phyloP scores from a whole-genome alignment of 1,140 invertebrate genomes.

The Alviniconcha marisindica region DNA sequence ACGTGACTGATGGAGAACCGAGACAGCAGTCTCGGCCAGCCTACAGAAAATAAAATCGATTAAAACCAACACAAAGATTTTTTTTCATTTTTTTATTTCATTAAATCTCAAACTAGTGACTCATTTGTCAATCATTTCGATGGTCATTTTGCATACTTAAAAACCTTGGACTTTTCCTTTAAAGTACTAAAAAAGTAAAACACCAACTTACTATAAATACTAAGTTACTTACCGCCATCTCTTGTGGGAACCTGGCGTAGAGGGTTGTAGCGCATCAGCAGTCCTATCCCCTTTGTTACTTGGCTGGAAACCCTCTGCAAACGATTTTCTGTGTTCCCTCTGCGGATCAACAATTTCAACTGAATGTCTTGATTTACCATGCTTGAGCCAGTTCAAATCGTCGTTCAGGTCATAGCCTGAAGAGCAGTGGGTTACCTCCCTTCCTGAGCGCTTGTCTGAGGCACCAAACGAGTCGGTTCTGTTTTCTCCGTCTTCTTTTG shows the following conservation, averaged over 20 bases:
- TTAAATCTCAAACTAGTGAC: too few relatives aligned
- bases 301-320: not conserved
- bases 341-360: too few relatives aligned
- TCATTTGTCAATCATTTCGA: too few relatives aligned
- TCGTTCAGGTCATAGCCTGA: slow-evolving; percentile 24
- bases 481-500: slow-evolving; percentile 19
- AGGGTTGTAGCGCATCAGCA: not conserved
- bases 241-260: not conserved
- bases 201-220: too few relatives aligned
- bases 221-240: slow-evolving; percentile 20
- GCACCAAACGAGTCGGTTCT: not conserved
- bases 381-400: not conserved
- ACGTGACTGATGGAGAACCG: too few relatives aligned
- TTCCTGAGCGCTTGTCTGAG: slow-evolving; percentile 2
- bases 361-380: not conserved
- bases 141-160: too few relatives aligned
- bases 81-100: too few relatives aligned
- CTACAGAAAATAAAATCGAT: too few relatives aligned
- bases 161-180: too few relatives aligned
- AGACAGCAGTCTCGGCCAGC: too few relatives aligned
- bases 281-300: not conserved
- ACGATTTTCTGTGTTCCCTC: not conserved
- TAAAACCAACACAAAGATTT: too few relatives aligned
- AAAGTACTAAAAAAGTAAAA: too few relatives aligned
- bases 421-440: slow-evolving; percentile 33